A percentile compares a stretch with the other conserved stretches of the same genome.
phyloP scores from a whole-genome alignment of 1,140 invertebrate genomes.

The Brachionus rotundiformis region DNA sequence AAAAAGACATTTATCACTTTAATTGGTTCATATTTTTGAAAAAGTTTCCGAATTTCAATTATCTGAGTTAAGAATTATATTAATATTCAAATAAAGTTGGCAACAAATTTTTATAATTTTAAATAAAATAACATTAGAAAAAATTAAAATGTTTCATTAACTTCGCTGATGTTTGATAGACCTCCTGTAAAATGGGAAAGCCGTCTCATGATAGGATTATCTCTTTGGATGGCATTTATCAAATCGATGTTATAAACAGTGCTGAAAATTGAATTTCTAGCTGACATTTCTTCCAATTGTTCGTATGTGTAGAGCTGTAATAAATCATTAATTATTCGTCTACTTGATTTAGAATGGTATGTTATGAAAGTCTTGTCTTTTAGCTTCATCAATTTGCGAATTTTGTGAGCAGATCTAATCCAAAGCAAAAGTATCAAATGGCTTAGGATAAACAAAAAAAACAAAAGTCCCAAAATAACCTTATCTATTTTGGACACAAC shows the following conservation, averaged over 20 bases:
- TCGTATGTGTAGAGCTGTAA: background rate
- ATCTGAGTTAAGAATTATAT: too few relatives aligned
- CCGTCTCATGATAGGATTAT: background rate
- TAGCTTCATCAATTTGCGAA: conserved; percentile 1
- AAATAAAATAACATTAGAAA: too few relatives aligned
- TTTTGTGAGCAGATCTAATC: conserved; percentile 34
- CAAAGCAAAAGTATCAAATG: conserved; percentile 24
- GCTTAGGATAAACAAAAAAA: background rate
- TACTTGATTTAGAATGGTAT: conserved; percentile 1
- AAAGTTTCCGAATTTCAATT: too few relatives aligned
- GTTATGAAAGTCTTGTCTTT: conserved; percentile 9
- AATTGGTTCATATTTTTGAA: too few relatives aligned
- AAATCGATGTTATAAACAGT: conserved; percentile 2
- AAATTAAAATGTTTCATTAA: conserved; percentile 1
- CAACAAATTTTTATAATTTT: too few relatives aligned
- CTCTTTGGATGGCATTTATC: background rate
- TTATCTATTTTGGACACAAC: background rate
- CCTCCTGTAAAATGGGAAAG: background rate
- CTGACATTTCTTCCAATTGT: background rate
- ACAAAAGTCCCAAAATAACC: background rate
- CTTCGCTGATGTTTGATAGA: background rate
- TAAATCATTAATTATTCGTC: background rate
- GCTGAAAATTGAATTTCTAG: conserved; percentile 4
- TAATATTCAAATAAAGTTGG: too few relatives aligned
- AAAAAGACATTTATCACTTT: too few relatives aligned